These are phyloP conservation scores for Colistium nudipinnis DNA, from an alignment of 2,113 vertebrate genomes.

Conservation along the genomic window DNA sequence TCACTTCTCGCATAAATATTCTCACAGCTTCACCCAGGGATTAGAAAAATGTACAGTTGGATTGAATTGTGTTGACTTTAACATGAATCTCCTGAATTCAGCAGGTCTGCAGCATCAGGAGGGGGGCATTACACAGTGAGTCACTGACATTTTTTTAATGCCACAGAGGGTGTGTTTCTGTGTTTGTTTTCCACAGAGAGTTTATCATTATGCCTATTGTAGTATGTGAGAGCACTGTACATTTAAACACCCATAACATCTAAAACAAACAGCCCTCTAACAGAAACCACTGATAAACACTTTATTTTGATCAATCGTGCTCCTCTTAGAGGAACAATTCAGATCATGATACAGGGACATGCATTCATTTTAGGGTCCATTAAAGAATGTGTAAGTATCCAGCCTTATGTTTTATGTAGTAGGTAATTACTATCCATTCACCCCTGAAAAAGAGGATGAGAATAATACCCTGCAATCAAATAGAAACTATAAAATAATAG, in stretches of 20 bases:
- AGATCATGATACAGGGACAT: neutral
- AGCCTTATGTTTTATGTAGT: neutral
- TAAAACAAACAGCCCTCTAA: slow-evolving; percentile 66
- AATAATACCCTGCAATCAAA: slow-evolving; percentile 8
- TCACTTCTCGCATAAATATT: slow-evolving; percentile 41
- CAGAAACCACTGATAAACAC: slow-evolving; percentile 57
- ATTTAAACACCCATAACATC: slow-evolving; percentile 47
- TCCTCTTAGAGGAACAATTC: slow-evolving; percentile 19
- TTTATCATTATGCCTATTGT: slow-evolving; percentile 26
- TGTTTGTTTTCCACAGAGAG: slow-evolving; percentile 2
- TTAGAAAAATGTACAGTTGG: slow-evolving; percentile 43
- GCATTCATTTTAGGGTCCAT: neutral
- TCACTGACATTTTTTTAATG: neutral
- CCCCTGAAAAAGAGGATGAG: neutral
- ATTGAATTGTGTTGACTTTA: slow-evolving; percentile 40
- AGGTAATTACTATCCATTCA: neutral
- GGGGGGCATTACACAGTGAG: neutral
- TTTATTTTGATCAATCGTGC: slow-evolving; percentile 43
- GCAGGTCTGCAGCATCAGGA: neutral
- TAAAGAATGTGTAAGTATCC: neutral
- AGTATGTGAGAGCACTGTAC: neutral
- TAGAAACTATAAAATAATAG: too few relatives aligned
- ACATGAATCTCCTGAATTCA: slow-evolving; percentile 26
- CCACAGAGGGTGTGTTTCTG: slow-evolving; percentile 1
- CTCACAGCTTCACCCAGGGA: slow-evolving; percentile 27